These are phyloP conservation scores for Tachystola acroxantha DNA, from an alignment of 2,888 invertebrate species.

Conservation along the genomic window DNA sequence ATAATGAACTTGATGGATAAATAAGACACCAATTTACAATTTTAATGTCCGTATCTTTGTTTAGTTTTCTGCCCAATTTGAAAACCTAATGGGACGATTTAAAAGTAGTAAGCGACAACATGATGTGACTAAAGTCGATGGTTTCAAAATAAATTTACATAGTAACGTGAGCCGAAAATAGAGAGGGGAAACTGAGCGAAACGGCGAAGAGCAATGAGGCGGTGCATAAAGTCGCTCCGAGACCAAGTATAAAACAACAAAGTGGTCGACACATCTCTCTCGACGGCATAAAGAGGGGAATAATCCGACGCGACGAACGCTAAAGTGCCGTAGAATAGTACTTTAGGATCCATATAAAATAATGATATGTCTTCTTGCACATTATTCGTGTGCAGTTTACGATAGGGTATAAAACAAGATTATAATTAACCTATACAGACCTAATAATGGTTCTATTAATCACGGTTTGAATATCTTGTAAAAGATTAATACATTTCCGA, in stretches of 20 bases:
- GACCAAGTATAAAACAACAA: conserved; percentile 76
- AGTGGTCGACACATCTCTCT: conserved; percentile 70
- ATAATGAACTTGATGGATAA: no score
- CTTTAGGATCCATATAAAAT: conserved; percentile 63
- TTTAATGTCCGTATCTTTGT: not conserved
- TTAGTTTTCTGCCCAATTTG: conserved; percentile 5
- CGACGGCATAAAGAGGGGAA: conserved; percentile 61
- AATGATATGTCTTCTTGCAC: conserved; percentile 52
- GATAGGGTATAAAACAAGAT: conserved; percentile 33
- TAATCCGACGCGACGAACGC: conserved; percentile 60
- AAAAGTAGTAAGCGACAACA: conserved; percentile 9
- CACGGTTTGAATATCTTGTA: conserved; percentile 21
- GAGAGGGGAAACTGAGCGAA: conserved; percentile 69
- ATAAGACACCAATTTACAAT: no score
- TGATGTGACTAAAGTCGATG: conserved; percentile 30
- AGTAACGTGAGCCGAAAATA: conserved; percentile 71
- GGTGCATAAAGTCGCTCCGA: conserved; percentile 69
- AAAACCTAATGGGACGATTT: conserved; percentile 5
- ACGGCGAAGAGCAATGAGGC: conserved; percentile 73
- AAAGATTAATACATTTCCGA: conserved; percentile 36
- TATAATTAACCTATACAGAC: conserved; percentile 14
- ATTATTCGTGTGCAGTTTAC: conserved; percentile 41
- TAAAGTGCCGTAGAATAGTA: conserved; percentile 52
- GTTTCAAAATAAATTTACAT: conserved; percentile 65
- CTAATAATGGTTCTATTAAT: conserved; percentile 23